These are phyloP conservation scores for Apolygus lucorum DNA, from an alignment of 1,140 invertebrate genomes.

Conservation along the genomic window DNA sequence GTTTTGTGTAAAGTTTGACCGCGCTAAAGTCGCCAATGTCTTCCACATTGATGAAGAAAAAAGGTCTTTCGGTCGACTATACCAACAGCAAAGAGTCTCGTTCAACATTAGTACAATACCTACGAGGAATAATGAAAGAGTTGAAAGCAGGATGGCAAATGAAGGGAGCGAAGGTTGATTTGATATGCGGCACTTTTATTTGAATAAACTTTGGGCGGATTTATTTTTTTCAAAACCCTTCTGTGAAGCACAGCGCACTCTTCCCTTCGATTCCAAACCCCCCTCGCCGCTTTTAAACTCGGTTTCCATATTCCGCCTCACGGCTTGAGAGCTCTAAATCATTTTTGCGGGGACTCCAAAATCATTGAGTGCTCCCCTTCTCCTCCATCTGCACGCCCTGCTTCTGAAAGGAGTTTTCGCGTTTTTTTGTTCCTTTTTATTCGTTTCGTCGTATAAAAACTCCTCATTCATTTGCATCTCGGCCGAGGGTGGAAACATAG, in stretches of 20 bases:
- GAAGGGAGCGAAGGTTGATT: not conserved
- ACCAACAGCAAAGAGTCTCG: no score
- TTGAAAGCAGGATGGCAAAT: not conserved
- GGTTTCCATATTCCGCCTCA: constrained; percentile 10
- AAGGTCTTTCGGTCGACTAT: no score
- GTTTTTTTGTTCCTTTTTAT: no score
- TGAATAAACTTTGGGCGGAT: constrained; percentile 15
- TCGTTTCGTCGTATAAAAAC: not conserved
- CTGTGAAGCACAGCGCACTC: not conserved
- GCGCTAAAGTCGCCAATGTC: no score
- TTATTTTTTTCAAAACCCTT: not conserved
- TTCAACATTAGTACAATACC: no score
- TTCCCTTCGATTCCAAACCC: not conserved
- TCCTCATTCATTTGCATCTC: not conserved
- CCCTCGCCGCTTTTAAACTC: not conserved
- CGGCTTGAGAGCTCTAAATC: constrained; percentile 13
- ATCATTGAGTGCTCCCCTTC: not conserved
- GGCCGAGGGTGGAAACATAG: not conserved
- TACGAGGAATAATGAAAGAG: not conserved
- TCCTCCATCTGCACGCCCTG: no score
- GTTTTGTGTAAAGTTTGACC: no score
- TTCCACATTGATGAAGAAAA: no score
- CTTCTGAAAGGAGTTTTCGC: constrained; percentile 1
- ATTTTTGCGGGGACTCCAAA: constrained; percentile 6
- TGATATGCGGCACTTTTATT: constrained; percentile 16